Evolutionary conservation across 2,797 vertebrate species (phyloP).

Genomic region (Mormyrops attenuatus): DNA sequence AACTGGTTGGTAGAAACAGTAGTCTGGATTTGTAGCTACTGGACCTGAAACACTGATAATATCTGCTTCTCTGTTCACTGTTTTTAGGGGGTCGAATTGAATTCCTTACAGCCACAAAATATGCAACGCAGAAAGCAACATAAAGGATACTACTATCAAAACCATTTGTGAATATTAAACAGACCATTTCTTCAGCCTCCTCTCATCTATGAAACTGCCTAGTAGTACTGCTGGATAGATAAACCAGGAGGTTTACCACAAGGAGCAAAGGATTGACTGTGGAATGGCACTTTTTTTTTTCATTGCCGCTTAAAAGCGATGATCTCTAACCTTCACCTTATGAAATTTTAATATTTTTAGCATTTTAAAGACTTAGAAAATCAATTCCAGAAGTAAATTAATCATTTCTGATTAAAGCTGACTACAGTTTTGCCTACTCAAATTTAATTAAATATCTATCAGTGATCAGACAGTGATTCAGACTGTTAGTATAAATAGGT

Average conservation of each 20-base stretch:
- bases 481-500: constrained; percentile 13
- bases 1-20: neutral
- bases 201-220: neutral
- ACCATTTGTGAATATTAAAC: neutral
- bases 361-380: neutral
- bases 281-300: neutral
- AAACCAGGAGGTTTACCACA: neutral
- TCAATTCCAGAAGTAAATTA: neutral
- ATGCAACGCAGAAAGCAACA: neutral
- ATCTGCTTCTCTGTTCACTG: neutral
- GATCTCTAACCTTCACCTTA: neutral
- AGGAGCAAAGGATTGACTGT: neutral
- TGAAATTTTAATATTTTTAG: neutral
- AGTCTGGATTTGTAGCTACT: neutral
- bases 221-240: neutral
- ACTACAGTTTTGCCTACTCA: neutral
- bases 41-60: neutral
- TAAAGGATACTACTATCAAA: neutral
- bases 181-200: neutral
- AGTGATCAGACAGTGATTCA: constrained; percentile 50
- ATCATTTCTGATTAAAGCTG: constrained; percentile 1
- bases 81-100: neutral
- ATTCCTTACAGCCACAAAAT: neutral
- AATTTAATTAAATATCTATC: neutral
- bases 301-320: neutral